These are phyloP conservation scores for Melanocharis versteri DNA, from an alignment of 2,113 vertebrate species.

Conservation along the genomic window DNA sequence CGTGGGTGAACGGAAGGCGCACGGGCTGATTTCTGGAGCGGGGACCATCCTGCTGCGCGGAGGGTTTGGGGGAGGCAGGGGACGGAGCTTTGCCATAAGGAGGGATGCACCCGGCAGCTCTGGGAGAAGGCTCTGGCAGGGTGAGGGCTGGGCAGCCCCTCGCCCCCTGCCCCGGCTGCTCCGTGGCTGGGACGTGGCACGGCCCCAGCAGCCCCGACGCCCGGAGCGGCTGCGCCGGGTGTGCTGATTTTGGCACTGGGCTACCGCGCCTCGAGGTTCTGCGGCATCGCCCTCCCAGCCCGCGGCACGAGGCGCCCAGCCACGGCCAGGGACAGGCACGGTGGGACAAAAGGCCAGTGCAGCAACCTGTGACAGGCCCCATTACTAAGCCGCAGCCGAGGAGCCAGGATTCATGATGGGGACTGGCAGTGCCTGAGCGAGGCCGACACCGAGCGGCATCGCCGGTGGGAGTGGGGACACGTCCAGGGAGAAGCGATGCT, in stretches of 20 bases:
- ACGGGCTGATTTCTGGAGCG: rapidly evolving
- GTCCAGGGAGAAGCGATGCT: not conserved
- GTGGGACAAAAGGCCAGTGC: rapidly evolving
- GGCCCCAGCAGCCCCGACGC: rapidly evolving
- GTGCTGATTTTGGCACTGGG: not conserved
- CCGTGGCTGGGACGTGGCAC: rapidly evolving
- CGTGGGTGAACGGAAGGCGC: rapidly evolving
- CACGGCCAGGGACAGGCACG: rapidly evolving
- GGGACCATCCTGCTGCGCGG: rapidly evolving
- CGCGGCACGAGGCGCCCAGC: rapidly evolving
- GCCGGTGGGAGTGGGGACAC: rapidly evolving
- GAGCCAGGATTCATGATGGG: rapidly evolving
- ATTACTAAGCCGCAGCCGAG: rapidly evolving
- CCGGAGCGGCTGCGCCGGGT: rapidly evolving
- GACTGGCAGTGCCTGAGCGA: rapidly evolving
- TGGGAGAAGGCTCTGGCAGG: not conserved
- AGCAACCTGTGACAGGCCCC: not conserved
- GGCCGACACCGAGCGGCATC: rapidly evolving
- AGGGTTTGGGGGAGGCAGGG: not conserved
- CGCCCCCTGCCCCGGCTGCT: rapidly evolving
- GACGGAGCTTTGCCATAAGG: rapidly evolving
- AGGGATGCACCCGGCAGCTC: not conserved
- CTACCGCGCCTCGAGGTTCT: rapidly evolving
- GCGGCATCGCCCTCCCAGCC: rapidly evolving
- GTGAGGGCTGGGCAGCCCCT: rapidly evolving